Evolutionary conservation across 64 coral and sea anemone species (phyloP).

Genomic region (Montipora efflorescens): DNA sequence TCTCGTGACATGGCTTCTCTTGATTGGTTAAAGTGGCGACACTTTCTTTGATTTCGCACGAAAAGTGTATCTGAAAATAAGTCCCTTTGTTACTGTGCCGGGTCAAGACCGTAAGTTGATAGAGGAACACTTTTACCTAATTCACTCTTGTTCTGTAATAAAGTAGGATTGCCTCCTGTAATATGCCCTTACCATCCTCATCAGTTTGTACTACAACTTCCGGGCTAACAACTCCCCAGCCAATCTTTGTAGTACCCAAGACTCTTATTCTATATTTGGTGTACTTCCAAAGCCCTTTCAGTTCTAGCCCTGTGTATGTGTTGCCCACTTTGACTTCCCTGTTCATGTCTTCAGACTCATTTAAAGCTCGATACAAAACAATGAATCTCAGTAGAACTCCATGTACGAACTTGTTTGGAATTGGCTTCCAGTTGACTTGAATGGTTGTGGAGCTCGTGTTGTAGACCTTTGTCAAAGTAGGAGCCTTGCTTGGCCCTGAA

Average conservation of each 20-base stretch:
- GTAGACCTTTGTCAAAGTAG: conserved; percentile 47
- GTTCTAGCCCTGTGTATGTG: neutral
- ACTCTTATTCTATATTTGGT: conserved; percentile 87
- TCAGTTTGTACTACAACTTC: conserved; percentile 80
- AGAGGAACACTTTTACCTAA: no score
- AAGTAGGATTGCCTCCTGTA: neutral
- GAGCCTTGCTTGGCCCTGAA: conserved; percentile 83
- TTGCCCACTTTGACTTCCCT: conserved; percentile 12
- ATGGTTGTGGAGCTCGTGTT: conserved; percentile 90
- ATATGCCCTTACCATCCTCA: conserved; percentile 75
- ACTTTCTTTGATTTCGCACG: no score
- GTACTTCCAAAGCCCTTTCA: conserved; percentile 80
- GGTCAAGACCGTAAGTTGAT: no score
- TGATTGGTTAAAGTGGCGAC: no score
- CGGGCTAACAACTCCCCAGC: conserved; percentile 69
- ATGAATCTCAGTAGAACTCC: conserved; percentile 77
- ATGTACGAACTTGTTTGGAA: conserved; percentile 57
- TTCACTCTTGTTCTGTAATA: no score
- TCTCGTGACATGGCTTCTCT: no score
- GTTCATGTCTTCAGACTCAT: conserved; percentile 73
- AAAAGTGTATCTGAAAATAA: no score
- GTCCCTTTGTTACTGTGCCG: no score
- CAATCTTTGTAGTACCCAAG: conserved; percentile 76
- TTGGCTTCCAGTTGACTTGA: conserved; percentile 61
- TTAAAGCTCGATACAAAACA: conserved; percentile 81